A percentile compares a stretch with the other conserved stretches of the same genome.
Conservation (phyloP, 2,113 vertebrate species). For the Entelurus aequoreus region DNA sequence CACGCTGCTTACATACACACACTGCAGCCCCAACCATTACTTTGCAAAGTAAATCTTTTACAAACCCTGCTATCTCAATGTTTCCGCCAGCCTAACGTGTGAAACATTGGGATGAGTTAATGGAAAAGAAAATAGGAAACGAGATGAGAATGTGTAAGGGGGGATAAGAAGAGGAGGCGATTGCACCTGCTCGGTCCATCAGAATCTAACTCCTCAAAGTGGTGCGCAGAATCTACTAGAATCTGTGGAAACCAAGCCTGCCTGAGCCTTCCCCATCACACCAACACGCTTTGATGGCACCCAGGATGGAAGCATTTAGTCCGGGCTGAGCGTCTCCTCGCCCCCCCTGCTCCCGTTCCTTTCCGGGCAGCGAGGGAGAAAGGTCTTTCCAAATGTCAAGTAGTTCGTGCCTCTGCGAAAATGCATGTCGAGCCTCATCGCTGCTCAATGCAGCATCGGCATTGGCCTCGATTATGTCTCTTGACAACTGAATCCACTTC, state of each 20-base stretch:
- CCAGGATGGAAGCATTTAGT: conserved; percentile 26
- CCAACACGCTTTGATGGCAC: conserved; percentile 21
- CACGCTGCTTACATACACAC: conserved; percentile 21
- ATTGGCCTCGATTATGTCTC: conserved; percentile 27
- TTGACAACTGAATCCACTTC: conserved; percentile 36
- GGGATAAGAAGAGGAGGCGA: conserved; percentile 23
- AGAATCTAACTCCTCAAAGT: conserved; percentile 3
- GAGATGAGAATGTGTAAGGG: conserved; percentile 24
- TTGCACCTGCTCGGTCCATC: conserved; percentile 23
- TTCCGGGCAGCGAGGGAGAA: conserved; percentile 6
- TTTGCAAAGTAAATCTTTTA: conserved; percentile 28
- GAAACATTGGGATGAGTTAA: conserved; percentile 9
- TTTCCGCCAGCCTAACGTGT: conserved; percentile 22
- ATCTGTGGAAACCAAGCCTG: conserved; percentile 10
- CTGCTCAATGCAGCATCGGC: conserved; percentile 25
- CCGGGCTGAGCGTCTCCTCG: background rate
- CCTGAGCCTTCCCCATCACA: conserved; percentile 10
- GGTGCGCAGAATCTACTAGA: background rate
- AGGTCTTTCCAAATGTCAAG: conserved; percentile 48
- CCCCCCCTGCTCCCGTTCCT: conserved; percentile 2
- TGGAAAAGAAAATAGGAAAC: conserved; percentile 23
- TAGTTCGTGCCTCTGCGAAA: conserved; percentile 40
- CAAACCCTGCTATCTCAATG: conserved; percentile 22
- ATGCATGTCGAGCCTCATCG: conserved; percentile 34
- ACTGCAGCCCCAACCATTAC: conserved; percentile 18